Evolutionary conservation across 1,140 invertebrate species (phyloP), one percentile per base, ranked within the genome.

Genomic region (Lysiphlebus fabarum): DNA sequence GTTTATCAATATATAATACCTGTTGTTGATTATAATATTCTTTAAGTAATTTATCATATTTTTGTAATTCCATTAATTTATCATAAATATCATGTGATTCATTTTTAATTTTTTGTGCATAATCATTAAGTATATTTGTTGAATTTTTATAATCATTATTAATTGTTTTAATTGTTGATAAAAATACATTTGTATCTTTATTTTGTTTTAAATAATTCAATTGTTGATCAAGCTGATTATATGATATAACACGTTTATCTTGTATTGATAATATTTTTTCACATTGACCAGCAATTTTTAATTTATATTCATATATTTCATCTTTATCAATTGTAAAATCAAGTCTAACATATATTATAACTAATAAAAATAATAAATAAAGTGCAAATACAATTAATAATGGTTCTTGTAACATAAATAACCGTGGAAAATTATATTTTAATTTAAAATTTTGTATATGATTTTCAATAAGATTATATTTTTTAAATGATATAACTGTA

Each of bases 361-460:
- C 91, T 67, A 90, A 77, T 6, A 98, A 69, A 79, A 99, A 99
- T 37, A 99, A 76, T 12, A 93, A 73, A 77, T 95, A 96, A 61
- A 99, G 86, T 61, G 95, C 96, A 36, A 85, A 80, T 53, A 93
- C 87, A 41, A 97, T 88, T 17, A 99, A 74, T 7, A 98, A 72
- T 0, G 96, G 96, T 75, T 99, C 96, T 73, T 95, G 91, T 11
- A 99, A 81, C 84, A 99, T 88, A 0, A 90, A 73, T 10, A 86
- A 68, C 64, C 89, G 85, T n/a, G 92, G 87, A 83, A 96, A 98
- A 42, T 85, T 88, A 71, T 98, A 99, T 54, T 88, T 87, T 11
- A 98, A 76, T 78, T 90, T 86, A 61, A 90, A 87, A 74, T 94
- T 91, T 78, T 97, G 92, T 73, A 99, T 99, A 69, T 99, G 97